These are phyloP conservation scores for Ceyx cyanopectus DNA, from an alignment of 2,113 vertebrate genomes.

Conservation along the genomic window DNA sequence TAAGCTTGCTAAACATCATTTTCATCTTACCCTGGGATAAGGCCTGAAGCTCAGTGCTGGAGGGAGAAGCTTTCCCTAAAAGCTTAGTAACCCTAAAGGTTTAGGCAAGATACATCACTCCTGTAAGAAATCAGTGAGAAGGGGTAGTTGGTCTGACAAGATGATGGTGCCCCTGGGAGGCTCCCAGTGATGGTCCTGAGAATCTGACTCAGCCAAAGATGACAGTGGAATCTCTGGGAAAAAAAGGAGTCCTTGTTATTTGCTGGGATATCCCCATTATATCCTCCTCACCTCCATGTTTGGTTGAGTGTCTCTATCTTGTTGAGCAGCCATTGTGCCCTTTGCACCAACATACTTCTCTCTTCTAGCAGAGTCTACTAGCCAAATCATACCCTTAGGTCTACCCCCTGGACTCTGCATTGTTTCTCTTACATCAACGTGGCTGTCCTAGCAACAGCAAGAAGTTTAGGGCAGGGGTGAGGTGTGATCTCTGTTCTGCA, in stretches of 20 bases:
- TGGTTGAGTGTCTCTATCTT: not conserved
- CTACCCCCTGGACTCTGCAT: not conserved
- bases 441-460: not conserved
- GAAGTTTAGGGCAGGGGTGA: not conserved
- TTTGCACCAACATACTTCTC: not conserved
- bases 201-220: not conserved
- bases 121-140: not conserved
- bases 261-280: not conserved
- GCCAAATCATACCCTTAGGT: not conserved
- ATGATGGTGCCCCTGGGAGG: not conserved
- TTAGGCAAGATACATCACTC: not conserved
- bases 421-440: not conserved
- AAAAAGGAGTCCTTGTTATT: not conserved
- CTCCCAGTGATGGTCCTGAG: not conserved
- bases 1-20: rapidly evolving
- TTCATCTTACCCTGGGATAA: not conserved
- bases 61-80: not conserved
- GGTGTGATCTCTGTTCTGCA: not conserved
- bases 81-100: not conserved
- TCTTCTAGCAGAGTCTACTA: not conserved
- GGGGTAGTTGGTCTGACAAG: not conserved
- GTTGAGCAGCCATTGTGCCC: not conserved
- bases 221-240: not conserved
- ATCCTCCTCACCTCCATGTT: rapidly evolving
- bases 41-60: not conserved